phyloP scores from a whole-genome alignment of 2,797 vertebrate genomes.

The Siniperca undulata region DNA sequence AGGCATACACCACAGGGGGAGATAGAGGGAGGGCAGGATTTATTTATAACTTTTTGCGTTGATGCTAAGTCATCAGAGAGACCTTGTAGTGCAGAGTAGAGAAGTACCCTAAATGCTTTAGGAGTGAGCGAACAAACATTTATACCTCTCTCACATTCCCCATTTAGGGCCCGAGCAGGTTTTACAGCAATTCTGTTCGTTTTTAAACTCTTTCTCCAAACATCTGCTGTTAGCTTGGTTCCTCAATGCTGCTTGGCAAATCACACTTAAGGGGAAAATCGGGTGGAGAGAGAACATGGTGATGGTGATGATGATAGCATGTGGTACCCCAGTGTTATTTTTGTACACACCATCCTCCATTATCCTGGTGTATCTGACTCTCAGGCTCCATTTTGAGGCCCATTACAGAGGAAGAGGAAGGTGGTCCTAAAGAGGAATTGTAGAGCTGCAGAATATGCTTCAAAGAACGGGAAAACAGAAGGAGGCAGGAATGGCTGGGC shows the following conservation, averaged over 20 bases:
- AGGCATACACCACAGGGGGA: conserved; percentile 60
- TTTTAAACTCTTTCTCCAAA: conserved; percentile 65
- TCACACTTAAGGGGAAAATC: conserved; percentile 69
- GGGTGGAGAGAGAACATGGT: conserved; percentile 58
- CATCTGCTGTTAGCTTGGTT: conserved; percentile 53
- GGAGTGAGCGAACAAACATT: conserved; percentile 67
- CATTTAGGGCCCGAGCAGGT: conserved; percentile 52
- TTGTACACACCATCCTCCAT: conserved; percentile 72
- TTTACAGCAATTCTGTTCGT: conserved; percentile 49
- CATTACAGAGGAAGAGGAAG: conserved; percentile 74
- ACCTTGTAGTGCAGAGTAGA: conserved; percentile 63
- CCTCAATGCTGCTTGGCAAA: conserved; percentile 60
- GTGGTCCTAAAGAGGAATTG: conserved; percentile 64
- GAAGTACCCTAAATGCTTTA: conserved; percentile 64
- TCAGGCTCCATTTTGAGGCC: conserved; percentile 78
- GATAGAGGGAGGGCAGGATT: conserved; percentile 59
- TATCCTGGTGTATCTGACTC: conserved; percentile 68
- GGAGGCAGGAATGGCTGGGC: conserved; percentile 19
- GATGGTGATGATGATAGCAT: conserved; percentile 66
- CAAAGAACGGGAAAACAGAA: conserved; percentile 39
- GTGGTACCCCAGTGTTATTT: conserved; percentile 74
- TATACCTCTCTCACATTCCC: conserved; percentile 49
- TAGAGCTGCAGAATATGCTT: conserved; percentile 44
- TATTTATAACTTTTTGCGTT: conserved; percentile 79
- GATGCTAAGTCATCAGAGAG: conserved; percentile 74